A percentile compares a stretch with the other conserved stretches of the same genome.
These are phyloP conservation scores for Mongoloraphidia duomilia DNA, from an alignment of 2,888 invertebrate species.

Conservation along the genomic window DNA sequence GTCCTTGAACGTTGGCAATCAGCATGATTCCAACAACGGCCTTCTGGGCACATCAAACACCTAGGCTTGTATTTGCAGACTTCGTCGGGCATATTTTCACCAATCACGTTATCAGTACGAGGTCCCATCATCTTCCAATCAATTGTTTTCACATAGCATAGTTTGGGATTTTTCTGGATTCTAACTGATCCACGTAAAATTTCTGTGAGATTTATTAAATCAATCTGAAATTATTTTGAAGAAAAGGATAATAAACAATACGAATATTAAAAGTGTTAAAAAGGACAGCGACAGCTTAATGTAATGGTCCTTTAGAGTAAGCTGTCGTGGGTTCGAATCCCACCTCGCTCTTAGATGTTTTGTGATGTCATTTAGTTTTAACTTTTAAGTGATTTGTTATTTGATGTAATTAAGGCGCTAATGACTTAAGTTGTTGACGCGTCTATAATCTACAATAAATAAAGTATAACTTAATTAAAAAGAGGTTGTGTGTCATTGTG, in stretches of 20 bases:
- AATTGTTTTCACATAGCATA: conserved; percentile 62
- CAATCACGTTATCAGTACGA: background rate
- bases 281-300: too few relatives aligned
- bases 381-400: too few relatives aligned
- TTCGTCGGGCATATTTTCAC: background rate
- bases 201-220: conserved; percentile 51
- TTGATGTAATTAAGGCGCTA: too few relatives aligned
- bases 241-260: background rate
- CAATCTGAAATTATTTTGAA: conserved; percentile 41
- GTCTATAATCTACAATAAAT: too few relatives aligned
- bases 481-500: too few relatives aligned
- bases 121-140: conserved; percentile 37
- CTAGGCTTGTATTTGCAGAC: conserved; percentile 7
- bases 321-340: too few relatives aligned
- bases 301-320: too few relatives aligned
- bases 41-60: conserved; percentile 9
- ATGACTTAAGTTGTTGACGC: too few relatives aligned
- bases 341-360: too few relatives aligned
- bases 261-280: too few relatives aligned
- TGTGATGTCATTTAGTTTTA: too few relatives aligned
- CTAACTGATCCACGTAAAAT: conserved; percentile 73
- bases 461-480: too few relatives aligned
- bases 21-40: conserved; percentile 32
- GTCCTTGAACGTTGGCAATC: conserved; percentile 36
- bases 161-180: conserved; percentile 55